Evolutionary conservation across 1,140 invertebrate genomes (phyloP).

Genomic region (Sitobion miscanthi): DNA sequence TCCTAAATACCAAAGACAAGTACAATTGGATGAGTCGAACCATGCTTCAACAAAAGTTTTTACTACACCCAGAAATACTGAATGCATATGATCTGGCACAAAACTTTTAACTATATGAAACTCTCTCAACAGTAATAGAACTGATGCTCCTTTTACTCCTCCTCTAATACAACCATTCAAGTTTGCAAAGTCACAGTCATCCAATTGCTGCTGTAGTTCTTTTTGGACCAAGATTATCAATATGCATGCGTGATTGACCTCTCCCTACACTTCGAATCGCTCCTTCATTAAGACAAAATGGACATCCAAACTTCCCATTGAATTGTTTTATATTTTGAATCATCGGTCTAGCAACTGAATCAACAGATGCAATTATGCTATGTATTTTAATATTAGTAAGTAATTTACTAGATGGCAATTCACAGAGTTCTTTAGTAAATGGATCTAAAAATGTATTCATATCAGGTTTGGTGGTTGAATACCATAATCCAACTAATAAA

Average conservation of each 20-base stretch:
- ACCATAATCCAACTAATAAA: not conserved
- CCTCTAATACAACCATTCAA: not conserved
- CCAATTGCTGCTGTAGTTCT: not conserved
- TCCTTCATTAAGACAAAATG: not conserved
- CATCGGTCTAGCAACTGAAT: not conserved
- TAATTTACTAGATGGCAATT: not conserved
- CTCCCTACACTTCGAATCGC: not conserved
- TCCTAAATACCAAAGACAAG: too few relatives aligned
- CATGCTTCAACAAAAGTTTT: too few relatives aligned
- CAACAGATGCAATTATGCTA: not conserved
- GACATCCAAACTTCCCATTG: conserved; percentile 4
- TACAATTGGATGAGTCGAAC: too few relatives aligned
- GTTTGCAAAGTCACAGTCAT: not conserved
- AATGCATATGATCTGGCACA: too few relatives aligned
- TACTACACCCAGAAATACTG: too few relatives aligned
- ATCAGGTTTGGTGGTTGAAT: not conserved
- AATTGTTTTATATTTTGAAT: conserved; percentile 9
- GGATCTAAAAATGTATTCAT: not conserved
- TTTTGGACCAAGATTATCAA: not conserved
- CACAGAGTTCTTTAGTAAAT: not conserved
- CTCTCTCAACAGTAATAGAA: too few relatives aligned
- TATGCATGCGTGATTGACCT: not conserved
- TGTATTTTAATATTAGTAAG: not conserved
- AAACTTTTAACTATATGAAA: too few relatives aligned
- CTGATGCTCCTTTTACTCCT: not conserved